Percentiles rank a stretch among this genome's conserved stretches.
Conservation (phyloP, 2,113 vertebrate genomes). For the Malurus alboscapulatus region DNA sequence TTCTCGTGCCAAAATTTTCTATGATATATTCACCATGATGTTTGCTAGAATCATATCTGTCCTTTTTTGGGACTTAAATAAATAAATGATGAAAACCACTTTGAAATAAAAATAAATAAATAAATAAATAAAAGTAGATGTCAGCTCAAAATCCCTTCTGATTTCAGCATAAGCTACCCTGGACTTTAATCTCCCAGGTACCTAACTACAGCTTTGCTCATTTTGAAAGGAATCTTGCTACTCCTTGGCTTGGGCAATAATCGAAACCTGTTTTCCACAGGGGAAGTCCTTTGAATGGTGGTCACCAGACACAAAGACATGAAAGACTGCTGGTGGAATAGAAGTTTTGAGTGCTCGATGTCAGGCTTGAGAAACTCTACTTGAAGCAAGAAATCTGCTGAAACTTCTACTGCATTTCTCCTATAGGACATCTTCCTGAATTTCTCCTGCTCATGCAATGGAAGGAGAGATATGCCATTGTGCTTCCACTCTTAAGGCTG, state of each 20-base stretch:
- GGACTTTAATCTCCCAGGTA: rapidly evolving
- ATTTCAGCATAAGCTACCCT: neutral
- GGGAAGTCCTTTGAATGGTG: neutral
- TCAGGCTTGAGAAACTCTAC: neutral
- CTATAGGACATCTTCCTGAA: neutral
- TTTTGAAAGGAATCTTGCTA: neutral
- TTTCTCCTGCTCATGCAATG: neutral
- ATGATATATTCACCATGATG: neutral
- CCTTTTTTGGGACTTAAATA: neutral
- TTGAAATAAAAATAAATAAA: neutral
- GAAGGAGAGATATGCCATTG: rapidly evolving
- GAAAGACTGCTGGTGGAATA: neutral
- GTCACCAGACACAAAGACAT: neutral
- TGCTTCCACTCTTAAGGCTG: neutral
- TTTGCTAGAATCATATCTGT: neutral
- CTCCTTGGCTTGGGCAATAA: neutral
- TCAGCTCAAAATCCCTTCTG: neutral
- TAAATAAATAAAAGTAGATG: neutral
- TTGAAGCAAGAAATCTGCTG: neutral
- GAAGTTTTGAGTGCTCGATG: neutral
- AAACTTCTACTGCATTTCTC: neutral
- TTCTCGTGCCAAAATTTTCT: neutral
- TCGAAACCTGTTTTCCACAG: neutral
- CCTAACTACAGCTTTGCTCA: neutral
- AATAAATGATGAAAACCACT: neutral